phyloP scores from a whole-genome alignment of 2,888 invertebrate species.

The Drosophila mimica region DNA sequence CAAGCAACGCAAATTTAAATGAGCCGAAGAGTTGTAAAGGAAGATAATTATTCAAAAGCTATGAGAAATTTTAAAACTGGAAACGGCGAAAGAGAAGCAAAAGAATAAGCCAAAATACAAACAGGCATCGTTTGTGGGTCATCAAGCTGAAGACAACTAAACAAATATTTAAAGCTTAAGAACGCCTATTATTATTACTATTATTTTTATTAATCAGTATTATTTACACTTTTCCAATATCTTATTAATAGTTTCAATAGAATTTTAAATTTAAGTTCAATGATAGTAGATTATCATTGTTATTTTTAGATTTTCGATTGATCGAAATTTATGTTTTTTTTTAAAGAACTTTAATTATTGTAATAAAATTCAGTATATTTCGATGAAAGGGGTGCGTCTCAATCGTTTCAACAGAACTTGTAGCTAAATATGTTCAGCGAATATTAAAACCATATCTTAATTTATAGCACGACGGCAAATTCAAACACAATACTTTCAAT shows the following conservation, averaged over 20 bases:
- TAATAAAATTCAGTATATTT: background rate
- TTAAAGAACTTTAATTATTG: background rate
- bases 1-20: constrained; percentile 37
- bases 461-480: constrained; percentile 43
- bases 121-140: constrained; percentile 7
- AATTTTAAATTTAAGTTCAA: background rate
- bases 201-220: background rate
- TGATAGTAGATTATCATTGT: background rate
- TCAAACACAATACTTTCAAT: constrained; percentile 43
- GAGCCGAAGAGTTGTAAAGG: constrained; percentile 15
- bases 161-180: background rate
- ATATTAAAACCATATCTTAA: constrained; percentile 19
- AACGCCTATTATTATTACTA: background rate
- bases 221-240: no score
- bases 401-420: background rate
- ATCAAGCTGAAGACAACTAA: background rate
- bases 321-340: no score
- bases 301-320: background rate
- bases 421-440: background rate
- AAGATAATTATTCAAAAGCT: constrained; percentile 26
- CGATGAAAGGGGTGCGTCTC: background rate
- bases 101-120: constrained; percentile 6
- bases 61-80: constrained; percentile 21
- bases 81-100: constrained; percentile 6
- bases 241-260: background rate